Evolutionary conservation across 2,888 invertebrate species (phyloP), one percentile per base, ranked within the genome.

Genomic region (Oegoconia quadripuncta): DNA sequence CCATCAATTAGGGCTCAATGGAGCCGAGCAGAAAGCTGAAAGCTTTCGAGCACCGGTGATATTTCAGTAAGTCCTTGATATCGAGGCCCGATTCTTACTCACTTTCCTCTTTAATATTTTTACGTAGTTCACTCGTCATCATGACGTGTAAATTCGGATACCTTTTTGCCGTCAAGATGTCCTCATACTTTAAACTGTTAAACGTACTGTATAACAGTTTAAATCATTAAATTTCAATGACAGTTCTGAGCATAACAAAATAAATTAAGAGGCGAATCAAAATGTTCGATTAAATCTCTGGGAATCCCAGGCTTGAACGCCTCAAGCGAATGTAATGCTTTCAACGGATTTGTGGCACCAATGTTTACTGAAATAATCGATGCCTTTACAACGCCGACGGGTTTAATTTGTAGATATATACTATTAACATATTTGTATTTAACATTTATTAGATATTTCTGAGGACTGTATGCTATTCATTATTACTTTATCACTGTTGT

Each of bases 1-100:
- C 25, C 46, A 43, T 46, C 42, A 46, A 46, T 42, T 41, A 41
- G 33, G 18, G 16, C 20, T 26, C 39, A 31, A 39, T 37, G 37
- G 30, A 39, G 44, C 28, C 29, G 14, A n/a, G 11, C 13, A 16
- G 20, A 18, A 13, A 13, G 37, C 36, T 12, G 35, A 40, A 35
- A 40, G 41, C 36, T 16, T 11, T n/a, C 28, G 34, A 27, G 25
- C 13, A 16, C 25, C 22, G 11, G 17, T 9, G 6, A 6, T 28
- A 28, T 27, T 28, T 32, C 32, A 32, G 22, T 9, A 12, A 4
- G 30, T 18, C 12, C 7, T 22, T 9, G n/a, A n/a, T n/a, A n/a
- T n/a, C n/a, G n/a, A 23, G 5, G n/a, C 3, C 23, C 9, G 23
- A 23, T 23, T 3, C 9, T 23, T 9, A 9, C 23, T 9, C 23